A percentile compares a stretch with the other conserved stretches of the same genome.
Conservation (phyloP, 2,113 vertebrate species). For the Oplegnathus fasciatus region DNA sequence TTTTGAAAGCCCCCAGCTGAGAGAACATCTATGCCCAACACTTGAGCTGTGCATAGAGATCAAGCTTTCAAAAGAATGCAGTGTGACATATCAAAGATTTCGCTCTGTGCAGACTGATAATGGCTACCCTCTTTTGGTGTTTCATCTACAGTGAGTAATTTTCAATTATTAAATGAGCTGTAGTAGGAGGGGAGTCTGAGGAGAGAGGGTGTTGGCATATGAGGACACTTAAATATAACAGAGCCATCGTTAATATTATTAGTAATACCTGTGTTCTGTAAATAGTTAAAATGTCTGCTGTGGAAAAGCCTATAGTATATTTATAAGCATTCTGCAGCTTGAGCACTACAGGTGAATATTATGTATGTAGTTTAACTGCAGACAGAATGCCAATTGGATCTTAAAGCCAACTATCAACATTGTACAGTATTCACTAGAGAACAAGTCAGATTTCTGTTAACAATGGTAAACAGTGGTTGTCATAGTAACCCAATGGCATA, state of each 20-base stretch:
- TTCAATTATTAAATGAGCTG: constrained; percentile 46
- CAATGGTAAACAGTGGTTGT: neutral
- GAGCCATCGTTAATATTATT: neutral
- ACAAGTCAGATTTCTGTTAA: neutral
- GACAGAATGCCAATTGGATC: neutral
- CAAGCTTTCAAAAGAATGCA: neutral
- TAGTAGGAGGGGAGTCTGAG: neutral
- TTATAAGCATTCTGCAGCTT: neutral
- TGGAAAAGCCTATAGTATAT: neutral
- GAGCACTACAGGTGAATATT: neutral
- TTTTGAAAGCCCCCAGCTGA: neutral
- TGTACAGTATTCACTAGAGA: neutral
- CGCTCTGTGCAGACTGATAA: neutral
- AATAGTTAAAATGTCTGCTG: neutral
- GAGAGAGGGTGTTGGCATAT: no score
- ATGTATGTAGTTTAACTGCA: neutral
- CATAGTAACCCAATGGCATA: neutral
- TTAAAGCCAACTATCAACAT: neutral
- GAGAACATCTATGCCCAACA: constrained; percentile 20
- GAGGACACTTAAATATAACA: neutral
- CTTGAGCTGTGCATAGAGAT: neutral
- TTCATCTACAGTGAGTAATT: constrained; percentile 45
- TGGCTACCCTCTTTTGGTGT: constrained; percentile 13
- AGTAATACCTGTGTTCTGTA: neutral
- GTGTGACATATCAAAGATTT: constrained; percentile 3